These are phyloP conservation scores for Tenualosa ilisha DNA, from an alignment of 2,797 vertebrate genomes.

Conservation along the genomic window DNA sequence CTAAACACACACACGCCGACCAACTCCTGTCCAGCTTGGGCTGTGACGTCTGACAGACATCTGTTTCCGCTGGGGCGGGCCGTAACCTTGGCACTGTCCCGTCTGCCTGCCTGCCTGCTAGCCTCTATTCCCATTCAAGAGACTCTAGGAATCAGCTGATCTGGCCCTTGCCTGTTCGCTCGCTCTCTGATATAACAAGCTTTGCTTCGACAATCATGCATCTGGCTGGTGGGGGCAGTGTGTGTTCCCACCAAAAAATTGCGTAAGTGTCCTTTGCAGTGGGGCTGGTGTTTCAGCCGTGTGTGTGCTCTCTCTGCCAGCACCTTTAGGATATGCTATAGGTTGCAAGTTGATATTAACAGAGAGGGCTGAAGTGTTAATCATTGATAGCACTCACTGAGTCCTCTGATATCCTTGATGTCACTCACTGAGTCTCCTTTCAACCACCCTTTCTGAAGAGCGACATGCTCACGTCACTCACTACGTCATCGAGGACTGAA, in stretches of 20 bases:
- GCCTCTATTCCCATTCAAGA: background rate
- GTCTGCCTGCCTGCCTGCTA: background rate
- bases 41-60: background rate
- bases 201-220: background rate
- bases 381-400: too few species aligned
- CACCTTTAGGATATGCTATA: too few species aligned
- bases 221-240: background rate
- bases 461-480: too few species aligned
- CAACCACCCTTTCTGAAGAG: too few species aligned
- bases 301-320: background rate
- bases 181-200: background rate
- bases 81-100: conserved; percentile 2
- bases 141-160: background rate
- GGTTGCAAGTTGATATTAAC: too few species aligned
- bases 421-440: too few species aligned
- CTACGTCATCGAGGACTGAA: too few species aligned
- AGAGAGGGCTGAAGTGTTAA: too few species aligned
- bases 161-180: background rate
- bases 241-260: background rate
- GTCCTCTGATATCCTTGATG: too few species aligned
- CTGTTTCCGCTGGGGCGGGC: background rate
- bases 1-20: background rate
- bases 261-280: background rate
- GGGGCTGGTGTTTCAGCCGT: background rate
- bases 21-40: background rate